Conservation (phyloP, 53 echinoderm and acorn worm species). For the Echinometra lucunter region DNA sequence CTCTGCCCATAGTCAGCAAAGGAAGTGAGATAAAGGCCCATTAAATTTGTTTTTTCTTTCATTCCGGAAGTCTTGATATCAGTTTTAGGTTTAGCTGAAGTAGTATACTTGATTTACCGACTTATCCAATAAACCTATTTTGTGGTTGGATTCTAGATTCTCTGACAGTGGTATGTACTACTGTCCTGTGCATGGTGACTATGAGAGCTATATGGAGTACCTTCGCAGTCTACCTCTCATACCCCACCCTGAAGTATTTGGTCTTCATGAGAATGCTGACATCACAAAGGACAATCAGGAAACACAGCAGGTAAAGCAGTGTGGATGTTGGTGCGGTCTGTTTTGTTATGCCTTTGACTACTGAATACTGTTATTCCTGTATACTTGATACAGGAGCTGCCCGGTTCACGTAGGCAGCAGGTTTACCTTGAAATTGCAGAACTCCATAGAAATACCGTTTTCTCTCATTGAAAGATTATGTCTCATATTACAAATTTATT, state of each 20-base stretch:
- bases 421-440: too few species aligned
- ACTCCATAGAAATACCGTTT: too few species aligned
- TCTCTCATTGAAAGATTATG: too few species aligned
- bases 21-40: too few species aligned
- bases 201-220: slow-evolving; percentile 91
- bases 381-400: too few species aligned
- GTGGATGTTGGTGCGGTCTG: background rate
- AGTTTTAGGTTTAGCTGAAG: too few species aligned
- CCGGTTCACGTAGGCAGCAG: too few species aligned
- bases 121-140: background rate
- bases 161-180: slow-evolving; percentile 95
- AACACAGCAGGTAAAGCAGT: slow-evolving; percentile 82
- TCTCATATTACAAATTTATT: too few species aligned
- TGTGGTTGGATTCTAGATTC: slow-evolving; percentile 73
- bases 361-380: too few species aligned
- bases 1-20: too few species aligned
- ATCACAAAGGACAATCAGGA: slow-evolving; percentile 99
- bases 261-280: slow-evolving; percentile 99
- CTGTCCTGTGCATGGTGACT: slow-evolving; percentile 85
- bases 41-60: too few species aligned
- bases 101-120: background rate
- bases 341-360: background rate
- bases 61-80: too few species aligned
- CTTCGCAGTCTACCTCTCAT: slow-evolving; percentile 91
- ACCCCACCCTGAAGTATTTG: slow-evolving; percentile 97